Base-by-base conservation (phyloP, 2,113 vertebrate genomes). In the Guaruba guarouba region DNA sequence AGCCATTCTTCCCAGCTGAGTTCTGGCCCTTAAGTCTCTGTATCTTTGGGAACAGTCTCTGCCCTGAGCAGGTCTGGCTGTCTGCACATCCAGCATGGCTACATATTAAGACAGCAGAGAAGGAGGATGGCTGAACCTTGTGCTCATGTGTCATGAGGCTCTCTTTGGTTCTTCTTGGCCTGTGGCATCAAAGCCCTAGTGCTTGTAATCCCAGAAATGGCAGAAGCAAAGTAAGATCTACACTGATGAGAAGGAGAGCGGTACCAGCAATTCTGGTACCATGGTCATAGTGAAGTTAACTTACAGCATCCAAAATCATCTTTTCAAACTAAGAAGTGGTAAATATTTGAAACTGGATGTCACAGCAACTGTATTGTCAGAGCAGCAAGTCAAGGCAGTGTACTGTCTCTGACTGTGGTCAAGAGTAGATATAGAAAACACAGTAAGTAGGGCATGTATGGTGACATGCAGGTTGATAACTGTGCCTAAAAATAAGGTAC, bases 401-500 rank as follows among this genome's bases (percentile, higher is more conserved):
- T 41, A 48, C 43, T 83, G 64, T 39, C 77, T 41, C 39, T 89
- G 41, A 11, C 33, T n/a, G 78, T 86, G 91, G 93, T 83, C 91
- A 89, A 71, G 95, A 66, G 81, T 29, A 92, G 89, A 52, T 89
- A 81, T 66, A 95, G 95, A 48, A 92, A 84, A n/a, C 77, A 37
- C 12, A 54, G 61, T 93, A 97, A 97, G 89, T 96, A 95, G 96
- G 94, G 41, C 96, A 93, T 6, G 86, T 5, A 9, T 93, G 81
- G 91, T 95, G 94, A 93, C 2, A 51, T 46, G 75, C 1, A 13
- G 77, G 43, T 84, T 95, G 94, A 61, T 82, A 54, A 73, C 92
- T 84, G 94, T 2, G 8, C 95, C 95, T 97, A 95, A 96, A 96
- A 96, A 94, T 95, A 95, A 96, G 92, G 82, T 82, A 70, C 91